Base-by-base conservation (phyloP, 2,113 vertebrate species). In the Nerophis lumbriciformis region DNA sequence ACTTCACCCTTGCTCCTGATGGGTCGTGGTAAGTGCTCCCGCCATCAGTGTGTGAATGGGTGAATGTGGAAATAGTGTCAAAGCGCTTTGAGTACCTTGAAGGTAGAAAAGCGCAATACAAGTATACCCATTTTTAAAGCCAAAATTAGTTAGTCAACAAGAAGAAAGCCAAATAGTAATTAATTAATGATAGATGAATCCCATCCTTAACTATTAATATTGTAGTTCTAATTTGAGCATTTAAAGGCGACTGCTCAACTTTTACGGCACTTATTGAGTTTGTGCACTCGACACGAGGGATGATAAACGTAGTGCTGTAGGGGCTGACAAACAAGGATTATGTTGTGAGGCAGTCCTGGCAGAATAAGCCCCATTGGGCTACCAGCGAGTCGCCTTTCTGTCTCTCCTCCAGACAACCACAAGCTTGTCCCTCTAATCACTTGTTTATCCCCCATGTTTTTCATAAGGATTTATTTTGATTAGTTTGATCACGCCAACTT, bases 381-480 rank as follows among this genome's bases (percentile, higher is more conserved):
- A 68, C 57, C 55, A 75, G 57, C 48, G 60, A 12, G 39, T 54
- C 42, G 44, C 66, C 47, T 21, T 44, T 53, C 36, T 42, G 15
- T 37, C 56, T 39, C 50, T 63, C 50, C 42, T 44, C 38, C 57
- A 70, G 59, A 77, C 72, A 76, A 72, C 76, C 63, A 68, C 51
- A 75, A 71, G 66, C 72, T 64, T 64, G 68, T 68, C 55, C 65
- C 62, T 75, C 54, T 71, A 79, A 82, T 75, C 62, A 65, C 63
- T 82, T 77, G 76, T 70, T 78, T 75, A 75, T 75, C 65, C 73
- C 76, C 63, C 10, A 71, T 71, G 75, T 73, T 80, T 74, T 50
- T 75, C 63, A 13, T 63, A 50, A 68, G 74, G 76, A 69, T 78
- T 83, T 76, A 63, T 60, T 77, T 81, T 83, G 76, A 75, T 79